phyloP scores from a whole-genome alignment of 2,113 vertebrate genomes.

The Nerophis ophidion region DNA sequence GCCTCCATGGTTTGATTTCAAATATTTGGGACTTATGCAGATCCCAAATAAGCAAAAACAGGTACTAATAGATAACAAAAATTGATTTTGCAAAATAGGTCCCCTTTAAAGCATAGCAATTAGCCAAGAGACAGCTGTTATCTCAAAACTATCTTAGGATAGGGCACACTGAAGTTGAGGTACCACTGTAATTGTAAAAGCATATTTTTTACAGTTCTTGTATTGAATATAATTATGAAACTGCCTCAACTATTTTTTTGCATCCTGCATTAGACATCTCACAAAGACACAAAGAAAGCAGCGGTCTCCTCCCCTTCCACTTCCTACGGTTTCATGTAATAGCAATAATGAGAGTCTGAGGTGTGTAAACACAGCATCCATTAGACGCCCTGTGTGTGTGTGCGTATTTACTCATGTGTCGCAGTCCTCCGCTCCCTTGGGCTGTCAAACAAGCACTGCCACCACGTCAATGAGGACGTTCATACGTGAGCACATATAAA shows the following conservation, averaged over 20 bases:
- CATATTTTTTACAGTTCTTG: background rate
- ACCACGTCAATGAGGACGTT: constrained; percentile 35
- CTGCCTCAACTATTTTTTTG: background rate
- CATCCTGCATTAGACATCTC: background rate
- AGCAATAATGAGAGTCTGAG: constrained; percentile 36
- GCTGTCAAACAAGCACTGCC: constrained; percentile 54
- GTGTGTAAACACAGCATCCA: constrained; percentile 45
- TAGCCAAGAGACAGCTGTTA: too few species aligned
- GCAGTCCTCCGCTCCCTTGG: constrained; percentile 20
- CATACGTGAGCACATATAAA: constrained; percentile 53
- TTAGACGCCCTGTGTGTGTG: constrained; percentile 39
- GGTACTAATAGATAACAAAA: too few species aligned
- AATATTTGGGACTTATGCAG: too few species aligned
- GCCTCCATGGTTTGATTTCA: too few species aligned
- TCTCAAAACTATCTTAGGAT: too few species aligned
- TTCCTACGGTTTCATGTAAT: constrained; percentile 24
- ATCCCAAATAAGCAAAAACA: too few species aligned
- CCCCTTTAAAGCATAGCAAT: too few species aligned
- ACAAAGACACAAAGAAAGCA: constrained; percentile 9
- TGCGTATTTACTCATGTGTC: constrained; percentile 45
- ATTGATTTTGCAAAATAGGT: too few species aligned
- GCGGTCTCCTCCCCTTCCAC: constrained; percentile 9
- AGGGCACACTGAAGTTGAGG: too few species aligned
- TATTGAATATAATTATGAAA: background rate
- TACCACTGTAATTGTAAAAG: background rate